These are phyloP conservation scores for Magallana nippona DNA, from an alignment of 2,888 invertebrate species.

Conservation along the genomic window DNA sequence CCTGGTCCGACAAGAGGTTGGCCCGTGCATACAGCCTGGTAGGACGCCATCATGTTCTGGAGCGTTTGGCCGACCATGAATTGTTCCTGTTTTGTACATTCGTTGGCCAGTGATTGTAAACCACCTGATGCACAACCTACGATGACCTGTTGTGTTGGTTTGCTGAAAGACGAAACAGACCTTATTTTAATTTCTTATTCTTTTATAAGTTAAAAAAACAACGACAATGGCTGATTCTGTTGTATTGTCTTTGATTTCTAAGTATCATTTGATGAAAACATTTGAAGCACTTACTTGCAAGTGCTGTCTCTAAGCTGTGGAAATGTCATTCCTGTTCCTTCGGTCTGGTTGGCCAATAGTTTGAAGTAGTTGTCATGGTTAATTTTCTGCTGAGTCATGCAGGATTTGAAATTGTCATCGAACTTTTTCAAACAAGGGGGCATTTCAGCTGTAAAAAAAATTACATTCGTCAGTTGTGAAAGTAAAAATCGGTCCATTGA, in stretches of 20 bases:
- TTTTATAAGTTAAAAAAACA: neutral
- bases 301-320: constrained; percentile 56
- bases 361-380: constrained; percentile 63
- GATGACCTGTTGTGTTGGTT: constrained; percentile 45
- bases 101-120: constrained; percentile 50
- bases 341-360: constrained; percentile 55
- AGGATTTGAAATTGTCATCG: constrained; percentile 58
- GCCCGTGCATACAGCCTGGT: constrained; percentile 60
- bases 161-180: neutral
- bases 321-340: constrained; percentile 46
- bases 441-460: constrained; percentile 50
- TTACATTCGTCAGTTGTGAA: neutral
- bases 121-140: constrained; percentile 47
- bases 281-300: constrained; percentile 54
- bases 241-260: too few relatives aligned
- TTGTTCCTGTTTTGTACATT: constrained; percentile 62
- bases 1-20: constrained; percentile 47
- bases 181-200: too few relatives aligned
- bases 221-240: neutral
- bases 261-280: too few relatives aligned
- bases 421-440: constrained; percentile 61
- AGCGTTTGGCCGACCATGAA: constrained; percentile 63
- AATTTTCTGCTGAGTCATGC: constrained; percentile 53
- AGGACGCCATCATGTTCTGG: constrained; percentile 63
- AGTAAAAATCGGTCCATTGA: too few relatives aligned